Evolutionary conservation across 2,888 invertebrate species (phyloP).

Genomic region (Scaptomyza tumidula): DNA sequence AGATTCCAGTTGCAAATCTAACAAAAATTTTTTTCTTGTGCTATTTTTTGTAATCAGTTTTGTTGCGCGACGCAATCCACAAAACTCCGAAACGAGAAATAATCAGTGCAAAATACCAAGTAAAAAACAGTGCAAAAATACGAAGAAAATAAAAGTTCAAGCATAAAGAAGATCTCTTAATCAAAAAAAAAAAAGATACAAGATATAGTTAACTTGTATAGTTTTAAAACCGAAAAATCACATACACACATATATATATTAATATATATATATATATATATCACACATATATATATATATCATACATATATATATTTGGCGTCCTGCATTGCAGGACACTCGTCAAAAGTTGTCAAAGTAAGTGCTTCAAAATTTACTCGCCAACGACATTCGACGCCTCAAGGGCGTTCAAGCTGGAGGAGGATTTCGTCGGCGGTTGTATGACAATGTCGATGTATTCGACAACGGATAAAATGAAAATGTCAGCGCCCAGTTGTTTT

Average conservation of each 20-base stretch:
- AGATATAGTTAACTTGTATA: conserved; percentile 12
- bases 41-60: conserved; percentile 72
- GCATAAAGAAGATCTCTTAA: background rate
- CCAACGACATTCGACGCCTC: conserved; percentile 85
- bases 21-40: conserved; percentile 63
- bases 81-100: conserved; percentile 33
- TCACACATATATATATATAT: conserved; percentile 22
- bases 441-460: conserved; percentile 90
- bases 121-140: background rate
- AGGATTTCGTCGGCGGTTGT: conserved; percentile 89
- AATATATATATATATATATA: conserved; percentile 14
- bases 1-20: background rate
- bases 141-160: conserved; percentile 10
- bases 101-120: conserved; percentile 33
- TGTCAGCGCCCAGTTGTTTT: conserved; percentile 92
- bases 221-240: conserved; percentile 26
- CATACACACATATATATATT: conserved; percentile 16
- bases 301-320: conserved; percentile 45
- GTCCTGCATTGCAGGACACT: conserved; percentile 80
- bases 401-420: conserved; percentile 89
- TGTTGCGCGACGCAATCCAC: conserved; percentile 40
- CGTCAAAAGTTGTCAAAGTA: conserved; percentile 69
- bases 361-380: conserved; percentile 85
- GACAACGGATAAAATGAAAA: conserved; percentile 97
- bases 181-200: background rate